Evolutionary conservation across 2,797 vertebrate species (phyloP).

Genomic region (Emydoidea blandingii): DNA sequence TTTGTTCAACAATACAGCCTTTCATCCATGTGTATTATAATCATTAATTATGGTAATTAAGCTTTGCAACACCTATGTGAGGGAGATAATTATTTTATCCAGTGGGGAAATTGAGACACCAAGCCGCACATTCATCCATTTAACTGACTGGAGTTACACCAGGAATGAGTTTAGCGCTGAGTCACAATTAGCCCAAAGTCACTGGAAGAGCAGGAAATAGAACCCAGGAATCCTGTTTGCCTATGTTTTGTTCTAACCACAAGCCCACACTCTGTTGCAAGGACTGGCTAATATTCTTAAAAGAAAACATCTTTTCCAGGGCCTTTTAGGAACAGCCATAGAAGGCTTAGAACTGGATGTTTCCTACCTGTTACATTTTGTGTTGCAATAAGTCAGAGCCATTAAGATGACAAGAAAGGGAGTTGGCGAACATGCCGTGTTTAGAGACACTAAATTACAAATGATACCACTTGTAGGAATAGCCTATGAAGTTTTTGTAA

Average conservation of each 20-base stretch:
- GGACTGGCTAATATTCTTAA: rapidly evolving
- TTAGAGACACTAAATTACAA: background rate
- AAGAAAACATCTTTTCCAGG: background rate
- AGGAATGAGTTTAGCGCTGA: background rate
- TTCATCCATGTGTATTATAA: background rate
- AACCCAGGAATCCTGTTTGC: rapidly evolving
- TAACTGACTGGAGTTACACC: background rate
- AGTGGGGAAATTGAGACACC: background rate
- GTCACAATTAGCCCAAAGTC: background rate
- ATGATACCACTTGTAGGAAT: background rate
- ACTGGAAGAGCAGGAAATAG: background rate
- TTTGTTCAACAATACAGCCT: background rate
- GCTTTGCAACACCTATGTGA: background rate
- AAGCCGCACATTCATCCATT: background rate
- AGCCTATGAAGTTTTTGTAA: background rate
- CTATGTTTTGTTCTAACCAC: rapidly evolving
- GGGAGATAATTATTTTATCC: background rate
- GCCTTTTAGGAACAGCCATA: background rate
- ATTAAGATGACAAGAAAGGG: background rate
- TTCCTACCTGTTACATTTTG: background rate
- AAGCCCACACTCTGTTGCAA: background rate
- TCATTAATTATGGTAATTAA: background rate
- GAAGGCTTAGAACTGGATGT: background rate
- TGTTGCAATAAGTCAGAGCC: background rate
- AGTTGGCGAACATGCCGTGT: background rate